These are phyloP conservation scores for Drosophila engyochracea DNA, from an alignment of 2,888 invertebrate genomes.

Conservation along the genomic window DNA sequence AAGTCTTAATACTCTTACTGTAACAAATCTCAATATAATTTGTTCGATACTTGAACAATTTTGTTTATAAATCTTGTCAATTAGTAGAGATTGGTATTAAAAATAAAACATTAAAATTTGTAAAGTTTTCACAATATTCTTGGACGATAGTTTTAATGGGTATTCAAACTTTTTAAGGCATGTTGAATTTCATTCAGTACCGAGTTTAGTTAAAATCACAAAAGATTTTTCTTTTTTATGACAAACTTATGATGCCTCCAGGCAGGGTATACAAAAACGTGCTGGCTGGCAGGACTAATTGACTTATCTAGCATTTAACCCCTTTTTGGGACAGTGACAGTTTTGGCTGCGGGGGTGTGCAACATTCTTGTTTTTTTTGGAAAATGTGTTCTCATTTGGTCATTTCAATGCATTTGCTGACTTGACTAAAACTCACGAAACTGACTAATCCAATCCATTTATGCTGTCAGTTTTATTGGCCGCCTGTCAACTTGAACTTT, in stretches of 20 bases:
- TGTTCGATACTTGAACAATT: neutral
- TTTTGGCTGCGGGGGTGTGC: slow-evolving; percentile 15
- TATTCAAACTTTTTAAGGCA: neutral
- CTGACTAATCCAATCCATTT: slow-evolving; percentile 82
- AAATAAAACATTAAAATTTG: neutral
- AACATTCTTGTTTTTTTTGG: neutral
- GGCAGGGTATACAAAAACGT: slow-evolving; percentile 21
- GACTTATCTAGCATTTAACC: slow-evolving; percentile 58
- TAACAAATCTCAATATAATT: neutral
- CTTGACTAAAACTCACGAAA: slow-evolving; percentile 84
- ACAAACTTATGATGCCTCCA: neutral
- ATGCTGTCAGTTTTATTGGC: slow-evolving; percentile 83
- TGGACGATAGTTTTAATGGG: neutral
- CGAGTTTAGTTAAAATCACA: neutral
- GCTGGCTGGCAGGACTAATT: slow-evolving; percentile 61
- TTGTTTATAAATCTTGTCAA: neutral
- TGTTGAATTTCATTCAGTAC: neutral
- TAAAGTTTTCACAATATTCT: neutral
- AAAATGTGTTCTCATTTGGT: slow-evolving; percentile 35
- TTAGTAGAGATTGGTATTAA: neutral
- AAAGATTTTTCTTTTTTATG: neutral
- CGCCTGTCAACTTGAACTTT: slow-evolving; percentile 76
- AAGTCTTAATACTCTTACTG: slow-evolving; percentile 23
- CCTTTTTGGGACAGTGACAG: slow-evolving; percentile 42
- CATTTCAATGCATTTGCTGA: slow-evolving; percentile 67